These are phyloP conservation scores for Dascyllus trimaculatus DNA, from an alignment of 2,113 vertebrate genomes.

Conservation along the genomic window DNA sequence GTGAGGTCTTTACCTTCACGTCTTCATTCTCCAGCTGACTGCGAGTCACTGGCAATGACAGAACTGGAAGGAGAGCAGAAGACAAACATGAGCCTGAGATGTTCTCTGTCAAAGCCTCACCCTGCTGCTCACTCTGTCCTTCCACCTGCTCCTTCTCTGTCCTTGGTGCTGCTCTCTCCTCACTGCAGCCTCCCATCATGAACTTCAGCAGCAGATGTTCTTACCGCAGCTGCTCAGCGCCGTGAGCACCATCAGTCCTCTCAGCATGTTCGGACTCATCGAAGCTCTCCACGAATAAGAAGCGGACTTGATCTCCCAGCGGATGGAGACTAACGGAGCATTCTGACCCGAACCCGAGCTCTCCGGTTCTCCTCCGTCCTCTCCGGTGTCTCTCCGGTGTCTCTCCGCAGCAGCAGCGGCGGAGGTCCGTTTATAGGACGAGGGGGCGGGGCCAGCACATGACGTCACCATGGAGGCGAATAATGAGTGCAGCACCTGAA, in stretches of 20 bases:
- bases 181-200: background rate
- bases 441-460: constrained; percentile 71
- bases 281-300: constrained; percentile 66
- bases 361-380: constrained; percentile 47
- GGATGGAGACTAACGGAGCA: constrained; percentile 58
- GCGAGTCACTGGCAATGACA: constrained; percentile 78
- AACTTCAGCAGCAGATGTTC: constrained; percentile 19
- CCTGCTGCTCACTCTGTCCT: no score
- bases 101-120: background rate
- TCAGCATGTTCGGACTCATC: constrained; percentile 73
- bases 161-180: constrained; percentile 78
- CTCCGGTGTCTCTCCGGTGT: constrained; percentile 32
- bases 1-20: constrained; percentile 74
- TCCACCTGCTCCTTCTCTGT: no score
- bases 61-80: constrained; percentile 69
- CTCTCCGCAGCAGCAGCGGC: constrained; percentile 47
- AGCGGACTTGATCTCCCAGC: background rate
- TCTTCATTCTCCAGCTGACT: constrained; percentile 81
- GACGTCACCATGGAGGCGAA: constrained; percentile 73
- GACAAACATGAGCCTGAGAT: background rate
- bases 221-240: constrained; percentile 80
- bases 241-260: constrained; percentile 70
- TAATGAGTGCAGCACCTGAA: constrained; percentile 23
- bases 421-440: constrained; percentile 65
- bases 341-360: constrained; percentile 68